A percentile compares a stretch with the other conserved stretches of the same genome.
phyloP scores from a whole-genome alignment of 2,888 invertebrate genomes.

The Smittia aterrima region DNA sequence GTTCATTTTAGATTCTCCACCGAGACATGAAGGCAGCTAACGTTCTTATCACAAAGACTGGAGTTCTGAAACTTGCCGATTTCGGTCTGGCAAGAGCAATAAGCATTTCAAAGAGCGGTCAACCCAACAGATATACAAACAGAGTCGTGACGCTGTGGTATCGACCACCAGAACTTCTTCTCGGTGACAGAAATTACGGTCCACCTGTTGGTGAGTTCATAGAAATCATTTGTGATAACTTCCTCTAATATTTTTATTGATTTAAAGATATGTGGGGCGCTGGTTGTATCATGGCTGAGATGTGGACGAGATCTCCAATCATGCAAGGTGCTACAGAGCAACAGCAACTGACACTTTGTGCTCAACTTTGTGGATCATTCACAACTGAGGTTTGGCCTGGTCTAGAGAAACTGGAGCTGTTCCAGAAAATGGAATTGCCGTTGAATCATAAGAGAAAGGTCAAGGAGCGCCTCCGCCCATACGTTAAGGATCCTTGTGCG shows the following conservation, averaged over 20 bases:
- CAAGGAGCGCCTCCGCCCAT: constrained; percentile 80
- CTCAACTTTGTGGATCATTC: constrained; percentile 94
- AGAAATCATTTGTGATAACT: too few species aligned
- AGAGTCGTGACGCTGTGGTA: constrained; percentile 98
- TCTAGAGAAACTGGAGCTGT: constrained; percentile 84
- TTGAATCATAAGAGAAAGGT: constrained; percentile 83
- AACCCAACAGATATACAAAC: constrained; percentile 91
- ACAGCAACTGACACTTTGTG: constrained; percentile 90
- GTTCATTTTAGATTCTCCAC: constrained; percentile 67
- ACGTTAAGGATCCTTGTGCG: constrained; percentile 88
- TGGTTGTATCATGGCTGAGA: constrained; percentile 99
- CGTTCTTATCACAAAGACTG: constrained; percentile 93
- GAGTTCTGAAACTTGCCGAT: constrained; percentile 92
- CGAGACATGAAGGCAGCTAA: constrained; percentile 99
- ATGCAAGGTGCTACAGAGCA: constrained; percentile 97
- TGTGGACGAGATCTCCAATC: constrained; percentile 95
- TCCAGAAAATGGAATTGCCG: constrained; percentile 81
- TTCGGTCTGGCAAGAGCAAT: constrained; percentile 96
- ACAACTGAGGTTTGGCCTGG: constrained; percentile 92
- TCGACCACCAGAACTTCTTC: constrained; percentile 62
- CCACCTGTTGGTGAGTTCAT: constrained; percentile 74
- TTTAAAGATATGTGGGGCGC: constrained; percentile 59
- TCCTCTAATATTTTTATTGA: too few species aligned
- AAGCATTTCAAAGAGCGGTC: constrained; percentile 81
- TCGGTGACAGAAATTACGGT: constrained; percentile 90